phyloP scores from a whole-genome alignment of 1,140 invertebrate species.

The Mycetomoellerius zeteki region DNA sequence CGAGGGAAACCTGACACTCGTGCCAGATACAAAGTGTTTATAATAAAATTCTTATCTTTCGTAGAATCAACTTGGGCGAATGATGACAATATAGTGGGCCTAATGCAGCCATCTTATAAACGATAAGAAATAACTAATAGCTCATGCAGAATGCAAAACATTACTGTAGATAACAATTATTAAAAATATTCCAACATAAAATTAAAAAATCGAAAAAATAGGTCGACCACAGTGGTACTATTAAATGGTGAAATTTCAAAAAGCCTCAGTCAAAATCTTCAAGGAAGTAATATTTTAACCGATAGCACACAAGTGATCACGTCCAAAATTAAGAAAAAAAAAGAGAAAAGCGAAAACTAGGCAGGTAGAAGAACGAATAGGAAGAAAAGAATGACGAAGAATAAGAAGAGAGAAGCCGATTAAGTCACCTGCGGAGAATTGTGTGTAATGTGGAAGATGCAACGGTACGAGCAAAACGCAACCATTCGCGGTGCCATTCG shows the following conservation, averaged over 20 bases:
- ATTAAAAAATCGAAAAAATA: neutral
- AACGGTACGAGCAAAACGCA: slow-evolving; percentile 58
- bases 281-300: slow-evolving; percentile 12
- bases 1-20: slow-evolving; percentile 53
- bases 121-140: slow-evolving; percentile 11
- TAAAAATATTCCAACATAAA: neutral
- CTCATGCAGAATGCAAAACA: neutral
- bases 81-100: neutral
- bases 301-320: slow-evolving; percentile 27
- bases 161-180: neutral
- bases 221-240: neutral
- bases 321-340: neutral
- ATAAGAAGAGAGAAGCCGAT: slow-evolving; percentile 52
- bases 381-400: slow-evolving; percentile 29
- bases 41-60: slow-evolving; percentile 52
- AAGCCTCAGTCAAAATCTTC: neutral
- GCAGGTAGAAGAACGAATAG: neutral
- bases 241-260: neutral
- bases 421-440: slow-evolving; percentile 67
- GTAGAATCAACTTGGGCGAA: neutral
- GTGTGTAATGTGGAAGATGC: slow-evolving; percentile 61
- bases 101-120: slow-evolving; percentile 3
- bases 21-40: slow-evolving; percentile 34
- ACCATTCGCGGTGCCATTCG: slow-evolving; percentile 60
- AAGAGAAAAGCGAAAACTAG: neutral